Conservation (phyloP, 1,140 invertebrate genomes). For the Protaetia brevitarsis region DNA sequence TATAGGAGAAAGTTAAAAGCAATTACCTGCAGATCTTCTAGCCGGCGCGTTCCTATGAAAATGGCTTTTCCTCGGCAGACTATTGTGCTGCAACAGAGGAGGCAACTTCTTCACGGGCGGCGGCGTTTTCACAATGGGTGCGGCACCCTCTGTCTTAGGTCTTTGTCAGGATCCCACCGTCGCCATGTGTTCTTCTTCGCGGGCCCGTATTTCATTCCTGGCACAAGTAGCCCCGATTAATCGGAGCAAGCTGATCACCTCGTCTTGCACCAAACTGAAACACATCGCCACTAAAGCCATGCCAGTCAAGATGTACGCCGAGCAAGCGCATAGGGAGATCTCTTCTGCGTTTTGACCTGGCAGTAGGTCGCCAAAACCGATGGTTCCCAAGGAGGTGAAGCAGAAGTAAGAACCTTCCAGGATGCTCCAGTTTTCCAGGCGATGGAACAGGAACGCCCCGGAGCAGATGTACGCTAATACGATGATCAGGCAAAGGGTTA, state of each 20-base stretch:
- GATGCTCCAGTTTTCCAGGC: slow-evolving; percentile 84
- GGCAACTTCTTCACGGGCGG: slow-evolving; percentile 52
- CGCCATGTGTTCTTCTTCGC: slow-evolving; percentile 55
- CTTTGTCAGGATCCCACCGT: slow-evolving; percentile 63
- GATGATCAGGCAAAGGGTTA: slow-evolving; percentile 84
- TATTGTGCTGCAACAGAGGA: slow-evolving; percentile 57
- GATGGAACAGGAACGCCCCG: slow-evolving; percentile 88
- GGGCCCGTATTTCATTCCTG: slow-evolving; percentile 35
- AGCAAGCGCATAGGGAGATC: slow-evolving; percentile 73
- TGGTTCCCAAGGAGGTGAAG: slow-evolving; percentile 71
- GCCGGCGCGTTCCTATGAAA: slow-evolving; percentile 65
- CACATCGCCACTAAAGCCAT: slow-evolving; percentile 96
- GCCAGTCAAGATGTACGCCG: slow-evolving; percentile 88
- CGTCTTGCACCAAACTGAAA: slow-evolving; percentile 93
- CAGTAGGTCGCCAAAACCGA: slow-evolving; percentile 80
- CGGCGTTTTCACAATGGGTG: slow-evolving; percentile 44
- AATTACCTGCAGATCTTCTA: slow-evolving; percentile 60
- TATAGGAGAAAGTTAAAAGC: no score
- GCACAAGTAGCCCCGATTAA: slow-evolving; percentile 41
- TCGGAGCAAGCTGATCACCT: slow-evolving; percentile 69
- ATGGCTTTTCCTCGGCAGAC: slow-evolving; percentile 58
- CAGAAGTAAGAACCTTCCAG: slow-evolving; percentile 84
- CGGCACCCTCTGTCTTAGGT: slow-evolving; percentile 52
- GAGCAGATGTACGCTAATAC: slow-evolving; percentile 87
- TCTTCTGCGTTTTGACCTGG: slow-evolving; percentile 70